Evolutionary conservation across 1,140 invertebrate genomes (phyloP).

Genomic region (Hestina assimilis): DNA sequence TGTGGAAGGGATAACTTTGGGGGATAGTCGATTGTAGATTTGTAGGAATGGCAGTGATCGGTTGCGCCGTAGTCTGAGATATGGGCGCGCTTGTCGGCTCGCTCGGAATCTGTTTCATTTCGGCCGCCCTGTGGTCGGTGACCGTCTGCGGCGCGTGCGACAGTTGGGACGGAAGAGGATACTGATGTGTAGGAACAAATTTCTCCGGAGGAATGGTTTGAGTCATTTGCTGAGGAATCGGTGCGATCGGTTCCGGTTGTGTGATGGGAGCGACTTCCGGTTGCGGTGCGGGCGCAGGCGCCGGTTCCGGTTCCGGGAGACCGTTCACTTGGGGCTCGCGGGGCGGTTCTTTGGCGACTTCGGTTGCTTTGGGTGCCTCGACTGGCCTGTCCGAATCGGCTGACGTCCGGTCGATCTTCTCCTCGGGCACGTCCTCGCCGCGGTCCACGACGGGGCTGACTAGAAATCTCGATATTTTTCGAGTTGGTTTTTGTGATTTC

Average conservation of each 20-base stretch:
- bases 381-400: conserved; percentile 25
- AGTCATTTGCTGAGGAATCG: conserved; percentile 22
- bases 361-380: conserved; percentile 27
- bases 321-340: conserved; percentile 30
- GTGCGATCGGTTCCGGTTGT: conserved; percentile 30
- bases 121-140: conserved; percentile 39
- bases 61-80: conserved; percentile 23
- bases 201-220: conserved; percentile 39
- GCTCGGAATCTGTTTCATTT: conserved; percentile 21
- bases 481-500: conserved; percentile 73
- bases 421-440: conserved; percentile 53
- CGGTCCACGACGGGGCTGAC: conserved; percentile 85
- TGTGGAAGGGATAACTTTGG: conserved; percentile 36
- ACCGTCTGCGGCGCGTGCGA: conserved; percentile 38
- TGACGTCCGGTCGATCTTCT: conserved; percentile 26
- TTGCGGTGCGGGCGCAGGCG: conserved; percentile 13
- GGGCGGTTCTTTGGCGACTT: conserved; percentile 18
- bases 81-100: conserved; percentile 18
- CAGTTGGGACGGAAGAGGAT: conserved; percentile 39
- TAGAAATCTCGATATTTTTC: conserved; percentile 88
- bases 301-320: conserved; percentile 41
- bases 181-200: conserved; percentile 58
- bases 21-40: conserved; percentile 35
- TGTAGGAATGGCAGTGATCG: conserved; percentile 29
- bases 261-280: background rate